These are phyloP conservation scores for Tipula lateralis DNA, from an alignment of 2,888 invertebrate genomes.

Conservation along the genomic window DNA sequence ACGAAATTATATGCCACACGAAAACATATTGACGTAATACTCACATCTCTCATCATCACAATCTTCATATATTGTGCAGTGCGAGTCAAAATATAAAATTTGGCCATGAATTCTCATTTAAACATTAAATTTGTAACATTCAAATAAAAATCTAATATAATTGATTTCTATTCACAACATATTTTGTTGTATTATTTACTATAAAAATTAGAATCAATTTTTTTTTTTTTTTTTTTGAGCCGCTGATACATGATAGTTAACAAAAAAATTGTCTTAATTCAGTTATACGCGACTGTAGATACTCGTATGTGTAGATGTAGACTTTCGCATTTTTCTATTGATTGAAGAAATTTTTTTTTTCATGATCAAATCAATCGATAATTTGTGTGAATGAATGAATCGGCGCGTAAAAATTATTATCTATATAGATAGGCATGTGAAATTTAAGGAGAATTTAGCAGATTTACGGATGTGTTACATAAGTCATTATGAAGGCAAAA, in stretches of 20 bases:
- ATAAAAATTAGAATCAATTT: not conserved
- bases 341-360: not conserved
- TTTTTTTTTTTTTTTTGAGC: not conserved
- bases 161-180: not conserved
- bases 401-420: not conserved
- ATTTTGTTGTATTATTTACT: not conserved
- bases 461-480: too few relatives aligned
- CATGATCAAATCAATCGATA: not conserved
- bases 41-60: not conserved
- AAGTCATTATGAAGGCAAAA: not conserved
- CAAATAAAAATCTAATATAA: not conserved
- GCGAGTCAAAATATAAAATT: not conserved
- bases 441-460: not conserved
- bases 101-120: constrained; percentile 19
- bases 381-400: not conserved
- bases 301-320: not conserved
- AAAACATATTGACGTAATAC: not conserved
- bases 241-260: not conserved
- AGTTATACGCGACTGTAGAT: not conserved
- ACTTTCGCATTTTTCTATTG: not conserved
- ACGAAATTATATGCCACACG: not conserved
- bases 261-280: not conserved
- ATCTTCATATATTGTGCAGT: not conserved
- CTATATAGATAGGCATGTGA: not conserved
- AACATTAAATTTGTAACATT: not conserved